Base-by-base conservation (phyloP, 2,113 vertebrate genomes). In the Heterotis niloticus region DNA sequence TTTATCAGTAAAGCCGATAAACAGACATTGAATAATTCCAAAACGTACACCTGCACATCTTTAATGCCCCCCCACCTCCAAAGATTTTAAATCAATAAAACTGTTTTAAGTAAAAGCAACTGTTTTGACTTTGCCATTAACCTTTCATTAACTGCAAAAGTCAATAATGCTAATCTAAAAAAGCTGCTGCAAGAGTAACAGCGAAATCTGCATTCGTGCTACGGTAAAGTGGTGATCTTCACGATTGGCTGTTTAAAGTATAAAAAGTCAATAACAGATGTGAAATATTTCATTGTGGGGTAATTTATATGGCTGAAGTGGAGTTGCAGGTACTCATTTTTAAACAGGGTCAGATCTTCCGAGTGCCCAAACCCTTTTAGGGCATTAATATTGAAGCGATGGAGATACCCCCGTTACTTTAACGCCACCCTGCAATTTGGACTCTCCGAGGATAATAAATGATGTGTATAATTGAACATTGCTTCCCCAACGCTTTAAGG, bases 91-190 rank as follows among this genome's bases (percentile, higher is more conserved):
- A 98, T 98, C 96, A 94, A 99, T 98, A 96, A 89, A 93, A 90
- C 93, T 93, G 90, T 95, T 96, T 96, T 95, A 96, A 95, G 94
- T 93, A 94, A 95, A 94, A 94, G 92, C 93, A 93, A 93, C 95
- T 95, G 93, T 91, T 88, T 88, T 95, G 94, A 95, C 94, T 95
- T 94, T 87, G 92, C 90, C 95, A 96, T 98, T 98, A 98, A 96
- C 95, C 95, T 95, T 96, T 96, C 96, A 98, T 98, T 98, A 98
- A 96, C 94, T 95, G 95, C 94, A 96, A 94, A 92, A 95, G 93
- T 98, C 96, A 97, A 98, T 98, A 96, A 98, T 98, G 90, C 84
- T 88, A 91, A 92, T 92, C 85, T 77, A 79, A 80, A 85, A n/a
- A 89, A 83, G 94, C 90, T 93, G 89, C 90, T 91, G 90, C 93